Evolutionary conservation across 1,140 invertebrate species (phyloP), one percentile per base, ranked within the genome.

Genomic region (Aricia agestis): DNA sequence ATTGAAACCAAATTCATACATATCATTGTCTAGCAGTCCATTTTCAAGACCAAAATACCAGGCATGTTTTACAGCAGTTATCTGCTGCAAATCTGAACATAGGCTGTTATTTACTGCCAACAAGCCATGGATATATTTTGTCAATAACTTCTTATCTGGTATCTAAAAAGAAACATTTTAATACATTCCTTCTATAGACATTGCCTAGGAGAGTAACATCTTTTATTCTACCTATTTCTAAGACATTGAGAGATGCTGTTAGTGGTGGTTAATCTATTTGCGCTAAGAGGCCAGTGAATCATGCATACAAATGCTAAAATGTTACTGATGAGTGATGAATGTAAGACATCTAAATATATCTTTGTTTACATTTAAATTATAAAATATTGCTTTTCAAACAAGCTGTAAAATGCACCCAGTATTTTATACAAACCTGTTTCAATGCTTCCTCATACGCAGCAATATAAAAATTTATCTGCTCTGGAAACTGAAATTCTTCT

Each of bases 1-100:
- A 31, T 83, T 75, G 45, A 91, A 80, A 4, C 89, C 87, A 82
- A 91, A 90, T 18, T 73, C 78, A 75, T 87, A 91, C 83, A 91
- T 88, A 15, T 89, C 83, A 82, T 84, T 84, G 25, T 74, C 76
- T 6, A 91, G 76, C 13, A 90, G 68, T 59, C 80, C 84, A 80
- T 85, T 84, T 15, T 86, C 83, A 72, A 87, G 83, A 2, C 85
- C 84, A 76, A 80, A 86, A 58, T 74, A 76, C 87, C 87, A 90
- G 0, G 85, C 85, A 32, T 84, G 77, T 75, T 90, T 91, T 0
- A 91, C 85, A 17, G 78, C 80, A 66, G 41, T 72, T 61, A 91
- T 82, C 68, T 85, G 89, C 68, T 89, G 84, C 41, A 71, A 59
- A 31, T 89, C 85, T 58, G 78, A 74, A 71, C 87, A 91, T 9